Base-by-base conservation (phyloP, 2,888 invertebrate species). In the Atrina japonica region DNA sequence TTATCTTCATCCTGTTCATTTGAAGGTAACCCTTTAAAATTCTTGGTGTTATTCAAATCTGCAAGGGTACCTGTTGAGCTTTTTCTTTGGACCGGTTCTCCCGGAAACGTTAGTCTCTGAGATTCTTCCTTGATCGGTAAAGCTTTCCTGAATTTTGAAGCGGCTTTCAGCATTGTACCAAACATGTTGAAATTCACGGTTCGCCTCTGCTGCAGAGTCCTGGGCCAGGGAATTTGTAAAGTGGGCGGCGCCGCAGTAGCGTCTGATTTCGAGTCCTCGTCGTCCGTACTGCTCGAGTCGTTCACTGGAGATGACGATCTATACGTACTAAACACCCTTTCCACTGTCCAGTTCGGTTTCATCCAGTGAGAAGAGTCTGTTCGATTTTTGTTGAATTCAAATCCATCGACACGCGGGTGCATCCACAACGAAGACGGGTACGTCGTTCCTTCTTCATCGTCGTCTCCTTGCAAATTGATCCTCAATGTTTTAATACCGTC, bases 391-490 rank as follows among this genome's bases (percentile, higher is more conserved):
- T 53, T 45, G 23, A 59, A 43, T 23, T 49, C 21, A 5, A 14
- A 6, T 16, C 61, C 61, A 21, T 61, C 61, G 21, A 61, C 30
- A 1, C 30, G 25, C 18, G 61, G 61, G 35, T 61, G 47, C 16
- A 61, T 30, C 61, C 61, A 61, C 18, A 43, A 16, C 2, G 41
- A 49, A 16, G 61, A 61, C 3, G 30, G 25, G 7, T 29, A 30
- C 3, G 30, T 7, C 5, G 61, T 61, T 1, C 61, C 61, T 11
- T 61, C 61, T 2, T 61, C 61, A 35, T 61, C 61, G 29, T 56
- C 35, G 61, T 61, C 61, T 1, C 49, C 61, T n/a, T 61, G 61
- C 21, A 61, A 49, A 21, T 61, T 61, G 25, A 61, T 61, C 7
- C 49, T 49, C 35, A 61, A 21, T 14, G 25, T 52, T 11, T 11